Evolutionary conservation across 2,888 invertebrate species (phyloP), one percentile per base, ranked within the genome.

Genomic region (Phlogophora meticulosa): DNA sequence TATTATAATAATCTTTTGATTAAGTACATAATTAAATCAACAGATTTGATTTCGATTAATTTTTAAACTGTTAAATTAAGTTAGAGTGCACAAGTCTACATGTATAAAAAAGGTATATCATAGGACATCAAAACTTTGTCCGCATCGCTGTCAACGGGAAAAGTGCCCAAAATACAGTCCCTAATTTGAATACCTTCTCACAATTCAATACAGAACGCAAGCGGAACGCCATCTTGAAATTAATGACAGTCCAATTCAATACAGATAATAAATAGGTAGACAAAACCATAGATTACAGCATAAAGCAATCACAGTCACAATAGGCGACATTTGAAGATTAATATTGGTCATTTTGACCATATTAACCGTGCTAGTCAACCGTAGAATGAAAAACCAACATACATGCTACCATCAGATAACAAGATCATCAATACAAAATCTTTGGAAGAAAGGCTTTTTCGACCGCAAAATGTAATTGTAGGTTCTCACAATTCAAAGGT

Each of bases 271-370:
- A 83, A 85, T 86, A 85, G n/a, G n/a, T n/a, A n/a, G 88, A 87
- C 83, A 81, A 85, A 84, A 82, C 80, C 80, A 85, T 79, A 84
- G 81, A 83, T 87, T 87, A 86, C 75, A 68, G 72, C 82, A 82
- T 81, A 87, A 84, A 83, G 87, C 86, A 90, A 91, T 90, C 89
- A 87, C 82, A 75, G 68, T 82, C 81, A 93, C 93, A 93, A 94
- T 87, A 90, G 89, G 84, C 76, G 93, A 93, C 92, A 92, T 91
- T 88, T 88, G 69, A 88, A 90, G 92, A 94, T 94, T 93, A 92
- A 93, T 94, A 93, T 90, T 91, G 92, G 91, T 93, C 91, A 93
- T 92, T 92, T 90, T 83, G 88, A 86, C 84, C 82, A 83, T 92
- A 92, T 92, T 90, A 91, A 91, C 87, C 81, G 84, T 82, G 83